These are phyloP conservation scores for Amphipyra berbera DNA, from an alignment of 2,888 invertebrate species.

Conservation along the genomic window DNA sequence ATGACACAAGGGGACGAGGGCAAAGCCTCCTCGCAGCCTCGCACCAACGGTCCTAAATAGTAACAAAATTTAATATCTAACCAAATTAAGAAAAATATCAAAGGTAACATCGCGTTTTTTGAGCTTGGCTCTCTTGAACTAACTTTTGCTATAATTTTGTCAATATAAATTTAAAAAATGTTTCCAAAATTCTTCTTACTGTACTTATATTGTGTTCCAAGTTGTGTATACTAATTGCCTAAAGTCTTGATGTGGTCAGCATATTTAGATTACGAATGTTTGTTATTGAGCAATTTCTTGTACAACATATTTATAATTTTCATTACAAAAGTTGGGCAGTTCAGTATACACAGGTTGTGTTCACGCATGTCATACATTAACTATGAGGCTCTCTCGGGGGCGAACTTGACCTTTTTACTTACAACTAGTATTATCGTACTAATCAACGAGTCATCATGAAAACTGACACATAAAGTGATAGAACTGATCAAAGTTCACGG, in stretches of 20 bases:
- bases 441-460: slow-evolving; percentile 77
- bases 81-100: slow-evolving; percentile 57
- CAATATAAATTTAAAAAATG: slow-evolving; percentile 55
- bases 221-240: slow-evolving; percentile 51
- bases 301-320: slow-evolving; percentile 53
- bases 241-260: slow-evolving; percentile 29
- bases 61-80: slow-evolving; percentile 63
- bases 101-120: slow-evolving; percentile 57
- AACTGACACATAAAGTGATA: slow-evolving; percentile 87
- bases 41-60: slow-evolving; percentile 50
- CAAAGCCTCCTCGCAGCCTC: slow-evolving; percentile 6
- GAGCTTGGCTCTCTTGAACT: slow-evolving; percentile 61
- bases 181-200: slow-evolving; percentile 40
- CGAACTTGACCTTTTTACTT: slow-evolving; percentile 71
- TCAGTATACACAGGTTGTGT: slow-evolving; percentile 63
- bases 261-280: slow-evolving; percentile 45
- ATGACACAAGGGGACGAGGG: slow-evolving; percentile 1
- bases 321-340: slow-evolving; percentile 59
- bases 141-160: slow-evolving; percentile 48
- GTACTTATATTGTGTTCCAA: slow-evolving; percentile 35
- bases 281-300: slow-evolving; percentile 60
- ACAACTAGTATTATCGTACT: slow-evolving; percentile 62
- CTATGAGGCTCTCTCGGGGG: slow-evolving; percentile 74
- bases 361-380: slow-evolving; percentile 61
- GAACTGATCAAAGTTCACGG: slow-evolving; percentile 87